Evolutionary conservation across 2,888 invertebrate species (phyloP).

Genomic region (Ligdia adustata): DNA sequence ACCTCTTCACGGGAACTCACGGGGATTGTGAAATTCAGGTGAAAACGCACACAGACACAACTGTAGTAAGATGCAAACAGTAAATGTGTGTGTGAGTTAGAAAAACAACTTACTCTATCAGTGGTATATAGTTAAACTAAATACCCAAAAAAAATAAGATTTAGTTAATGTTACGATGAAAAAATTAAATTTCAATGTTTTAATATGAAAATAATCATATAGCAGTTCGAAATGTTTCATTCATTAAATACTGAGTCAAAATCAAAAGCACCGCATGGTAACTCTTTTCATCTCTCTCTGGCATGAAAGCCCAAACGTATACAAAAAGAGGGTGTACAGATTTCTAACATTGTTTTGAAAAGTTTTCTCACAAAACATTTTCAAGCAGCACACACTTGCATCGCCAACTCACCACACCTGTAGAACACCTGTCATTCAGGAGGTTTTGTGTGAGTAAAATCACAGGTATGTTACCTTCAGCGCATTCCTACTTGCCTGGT

Average conservation of each 20-base stretch:
- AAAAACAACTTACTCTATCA: too few relatives aligned
- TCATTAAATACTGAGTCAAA: too few relatives aligned
- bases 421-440: slow-evolving; percentile 9
- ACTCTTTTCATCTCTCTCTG: slow-evolving; percentile 1
- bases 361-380: not conserved
- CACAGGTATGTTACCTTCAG: slow-evolving; percentile 35
- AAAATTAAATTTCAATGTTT: too few relatives aligned
- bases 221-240: too few relatives aligned
- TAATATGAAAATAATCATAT: too few relatives aligned
- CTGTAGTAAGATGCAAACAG: too few relatives aligned
- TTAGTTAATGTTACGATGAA: too few relatives aligned
- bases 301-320: not conserved
- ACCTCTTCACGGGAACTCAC: slow-evolving; percentile 58
- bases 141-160: too few relatives aligned
- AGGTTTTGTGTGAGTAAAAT: slow-evolving; percentile 3
- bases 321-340: not conserved
- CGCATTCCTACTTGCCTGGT: slow-evolving; percentile 62
- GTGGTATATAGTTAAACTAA: too few relatives aligned
- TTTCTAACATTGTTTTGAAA: not conserved
- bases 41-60: slow-evolving; percentile 40
- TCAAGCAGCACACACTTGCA: not conserved
- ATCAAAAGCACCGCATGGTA: too few relatives aligned
- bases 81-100: too few relatives aligned
- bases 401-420: slow-evolving; percentile 3
- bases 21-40: slow-evolving; percentile 57